Evolutionary conservation across 1,140 invertebrate species (phyloP).

Genomic region (Pseudachorutes palmiensis): DNA sequence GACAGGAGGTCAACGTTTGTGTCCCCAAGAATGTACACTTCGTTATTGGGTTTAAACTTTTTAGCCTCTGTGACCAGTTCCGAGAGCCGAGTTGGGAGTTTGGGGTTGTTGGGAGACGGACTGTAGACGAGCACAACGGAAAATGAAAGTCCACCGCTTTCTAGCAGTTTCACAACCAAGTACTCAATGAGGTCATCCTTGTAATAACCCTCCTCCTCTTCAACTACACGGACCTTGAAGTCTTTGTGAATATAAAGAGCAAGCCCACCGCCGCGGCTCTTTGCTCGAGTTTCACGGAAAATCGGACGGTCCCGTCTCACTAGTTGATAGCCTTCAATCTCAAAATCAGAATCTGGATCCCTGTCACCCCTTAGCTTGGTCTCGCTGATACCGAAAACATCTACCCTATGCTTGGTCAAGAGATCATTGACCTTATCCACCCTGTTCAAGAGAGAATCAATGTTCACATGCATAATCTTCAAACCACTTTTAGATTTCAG

Average conservation of each 20-base stretch:
- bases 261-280: background rate
- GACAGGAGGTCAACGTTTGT: background rate
- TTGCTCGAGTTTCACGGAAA: background rate
- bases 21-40: background rate
- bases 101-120: background rate
- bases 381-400: background rate
- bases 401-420: background rate
- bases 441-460: constrained; percentile 16
- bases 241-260: constrained; percentile 1
- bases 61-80: background rate
- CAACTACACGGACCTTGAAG: background rate
- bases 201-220: background rate
- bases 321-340: background rate
- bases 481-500: background rate
- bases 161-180: background rate
- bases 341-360: background rate
- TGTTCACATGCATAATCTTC: constrained; percentile 4
- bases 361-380: background rate
- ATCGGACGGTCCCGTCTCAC: background rate
- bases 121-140: constrained; percentile 1
- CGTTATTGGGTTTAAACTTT: background rate
- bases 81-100: background rate
- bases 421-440: background rate
- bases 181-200: background rate
- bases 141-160: background rate